Percentiles rank a stretch among this genome's conserved stretches.
Evolutionary conservation across 2,797 vertebrate genomes (phyloP).

Genomic region (Megalops cyprinoides): DNA sequence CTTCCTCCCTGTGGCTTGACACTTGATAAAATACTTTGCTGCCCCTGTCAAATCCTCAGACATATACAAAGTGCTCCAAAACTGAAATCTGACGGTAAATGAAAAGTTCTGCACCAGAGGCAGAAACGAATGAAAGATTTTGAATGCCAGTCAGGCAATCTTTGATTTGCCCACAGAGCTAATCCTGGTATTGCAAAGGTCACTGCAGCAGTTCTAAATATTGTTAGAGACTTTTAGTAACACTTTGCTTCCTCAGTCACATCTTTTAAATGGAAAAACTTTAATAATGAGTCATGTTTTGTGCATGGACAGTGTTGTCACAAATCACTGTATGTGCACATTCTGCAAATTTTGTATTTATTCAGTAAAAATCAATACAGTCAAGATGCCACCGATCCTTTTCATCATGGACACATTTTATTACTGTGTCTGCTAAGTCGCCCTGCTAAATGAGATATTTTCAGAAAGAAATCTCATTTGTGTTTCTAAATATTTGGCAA

Average conservation of each 20-base stretch:
- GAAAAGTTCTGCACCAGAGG: neutral
- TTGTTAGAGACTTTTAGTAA: neutral
- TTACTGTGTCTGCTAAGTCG: neutral
- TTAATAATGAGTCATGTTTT: too few relatives aligned
- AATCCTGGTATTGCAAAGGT: neutral
- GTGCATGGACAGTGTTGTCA: too few relatives aligned
- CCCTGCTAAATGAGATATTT: neutral
- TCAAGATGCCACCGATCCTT: neutral
- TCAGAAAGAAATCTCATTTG: neutral
- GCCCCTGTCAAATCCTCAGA: constrained; percentile 7
- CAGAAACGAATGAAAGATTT: too few relatives aligned
- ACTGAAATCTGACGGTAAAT: neutral
- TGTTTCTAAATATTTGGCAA: neutral
- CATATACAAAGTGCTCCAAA: neutral
- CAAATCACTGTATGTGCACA: too few relatives aligned
- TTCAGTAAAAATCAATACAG: neutral
- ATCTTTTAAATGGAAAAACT: too few relatives aligned
- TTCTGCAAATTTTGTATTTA: too few relatives aligned
- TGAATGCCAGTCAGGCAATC: neutral
- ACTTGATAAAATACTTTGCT: too few relatives aligned
- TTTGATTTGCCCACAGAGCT: constrained; percentile 3
- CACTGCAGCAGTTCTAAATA: neutral
- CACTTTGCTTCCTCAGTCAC: neutral
- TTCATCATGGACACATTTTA: neutral
- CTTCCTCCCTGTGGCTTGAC: too few relatives aligned